Percentiles rank a stretch among this genome's conserved stretches.
These are phyloP conservation scores for Stegodyphus dumicola DNA, from an alignment of 1,140 invertebrate species.

Conservation along the genomic window DNA sequence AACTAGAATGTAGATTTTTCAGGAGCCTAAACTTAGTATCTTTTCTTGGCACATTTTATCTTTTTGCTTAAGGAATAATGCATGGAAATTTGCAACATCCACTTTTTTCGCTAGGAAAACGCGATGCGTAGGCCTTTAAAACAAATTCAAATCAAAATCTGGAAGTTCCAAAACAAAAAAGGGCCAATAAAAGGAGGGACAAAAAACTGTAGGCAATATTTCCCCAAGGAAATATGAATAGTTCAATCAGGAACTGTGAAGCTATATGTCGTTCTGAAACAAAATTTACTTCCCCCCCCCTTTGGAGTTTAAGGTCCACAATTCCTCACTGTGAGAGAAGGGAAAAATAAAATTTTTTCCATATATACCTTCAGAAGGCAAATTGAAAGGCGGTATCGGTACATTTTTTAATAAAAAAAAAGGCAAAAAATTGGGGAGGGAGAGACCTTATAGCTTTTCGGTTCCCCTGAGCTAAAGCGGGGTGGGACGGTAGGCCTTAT, in stretches of 20 bases:
- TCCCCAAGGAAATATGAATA: constrained; percentile 53
- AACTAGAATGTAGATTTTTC: no score
- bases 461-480: not conserved
- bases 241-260: constrained; percentile 21
- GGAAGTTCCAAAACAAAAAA: not conserved
- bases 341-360: not conserved
- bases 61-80: no score
- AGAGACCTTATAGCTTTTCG: constrained; percentile 24
- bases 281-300: no score
- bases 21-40: no score
- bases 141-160: no score
- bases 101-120: no score
- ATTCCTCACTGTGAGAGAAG: not conserved
- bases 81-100: no score
- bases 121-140: no score
- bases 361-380: constrained; percentile 21
- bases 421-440: not conserved
- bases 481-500: constrained; percentile 51
- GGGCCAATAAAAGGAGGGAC: not conserved
- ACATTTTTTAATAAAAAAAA: constrained; percentile 47
- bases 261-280: no score
- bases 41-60: no score
- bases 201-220: constrained; percentile 21
- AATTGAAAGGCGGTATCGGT: constrained; percentile 54
- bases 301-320: no score